Conservation (phyloP, 64 coral and sea anemone species). For the Pocillopora damicornis region DNA sequence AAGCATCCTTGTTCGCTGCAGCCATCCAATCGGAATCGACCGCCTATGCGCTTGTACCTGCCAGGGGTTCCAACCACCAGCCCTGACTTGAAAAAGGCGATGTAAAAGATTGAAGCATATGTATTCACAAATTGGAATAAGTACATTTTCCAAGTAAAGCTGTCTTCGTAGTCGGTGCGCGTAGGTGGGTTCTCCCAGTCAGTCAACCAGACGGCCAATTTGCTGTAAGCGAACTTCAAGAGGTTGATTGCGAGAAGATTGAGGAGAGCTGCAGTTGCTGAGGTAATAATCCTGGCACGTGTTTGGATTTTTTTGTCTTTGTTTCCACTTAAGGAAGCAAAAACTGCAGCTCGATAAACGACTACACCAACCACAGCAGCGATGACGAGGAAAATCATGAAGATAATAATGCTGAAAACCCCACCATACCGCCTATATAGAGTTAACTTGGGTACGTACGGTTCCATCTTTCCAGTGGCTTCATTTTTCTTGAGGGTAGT, state of each 20-base stretch:
- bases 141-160: slow-evolving; percentile 95
- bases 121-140: slow-evolving; percentile 95
- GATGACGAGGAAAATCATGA: slow-evolving; percentile 84
- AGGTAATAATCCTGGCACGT: slow-evolving; percentile 82
- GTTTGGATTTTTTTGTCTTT: slow-evolving; percentile 23
- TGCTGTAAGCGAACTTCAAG: slow-evolving; percentile 74
- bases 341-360: slow-evolving; percentile 86
- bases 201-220: slow-evolving; percentile 78
- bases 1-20: slow-evolving; percentile 70
- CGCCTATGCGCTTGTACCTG: slow-evolving; percentile 56
- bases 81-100: slow-evolving; percentile 87
- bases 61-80: slow-evolving; percentile 77
- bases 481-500: slow-evolving; percentile 69
- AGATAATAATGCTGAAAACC: slow-evolving; percentile 55
- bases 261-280: slow-evolving; percentile 76
- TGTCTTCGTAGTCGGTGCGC: slow-evolving; percentile 78
- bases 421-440: slow-evolving; percentile 62
- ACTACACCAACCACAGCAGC: slow-evolving; percentile 83
- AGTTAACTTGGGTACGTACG: slow-evolving; percentile 47
- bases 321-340: slow-evolving; percentile 69
- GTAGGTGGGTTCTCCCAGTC: slow-evolving; percentile 93
- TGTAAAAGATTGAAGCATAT: slow-evolving; percentile 92
- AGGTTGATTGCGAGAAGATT: slow-evolving; percentile 85
- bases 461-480: slow-evolving; percentile 80
- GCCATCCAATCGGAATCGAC: slow-evolving; percentile 34